Base-by-base conservation (phyloP, 1,140 invertebrate genomes). In the Drosophila biarmipes region DNA sequence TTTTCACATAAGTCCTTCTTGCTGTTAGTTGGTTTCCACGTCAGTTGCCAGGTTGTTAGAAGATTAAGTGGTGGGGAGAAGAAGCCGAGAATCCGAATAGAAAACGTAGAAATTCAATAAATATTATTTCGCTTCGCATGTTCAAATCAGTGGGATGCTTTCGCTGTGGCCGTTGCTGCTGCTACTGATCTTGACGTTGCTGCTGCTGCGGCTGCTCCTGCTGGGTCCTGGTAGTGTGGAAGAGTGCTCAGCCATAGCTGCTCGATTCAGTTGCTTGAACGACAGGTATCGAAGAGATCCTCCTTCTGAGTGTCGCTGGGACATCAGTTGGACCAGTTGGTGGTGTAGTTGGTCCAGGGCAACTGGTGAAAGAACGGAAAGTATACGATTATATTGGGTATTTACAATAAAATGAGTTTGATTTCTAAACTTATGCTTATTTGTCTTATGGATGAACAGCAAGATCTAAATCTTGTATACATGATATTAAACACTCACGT, bases 261-360 rank as follows among this genome's bases (percentile, higher is more conserved):
- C 29, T 35, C 40, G 37, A 15, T 58, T 66, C 53, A 74, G 15
- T 73, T 64, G 24, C 24, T 62, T 27, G 52, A 52, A 40, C 29
- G 40, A 27, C 53, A 58, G 29, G 31, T 12, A 52, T 53, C 29
- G 12, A 56, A 55, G 17, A 52, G 52, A 17, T 74, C 72, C 29
- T 74, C 69, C 34, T 35, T 34, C 6, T 67, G 69, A 46, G 59
- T 46, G 34, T 66, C 52, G n/a, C 48, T 64, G 37, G 43, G 51
- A 48, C 79, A 80, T 91, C 79, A 91, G 55, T 91, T 91, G 43
- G 90, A 91, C 90, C 90, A 91, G 57, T 91, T 91, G 19, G 86
- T 86, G 27, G 90, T 87, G 45, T 86, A 86, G 37, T 82, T 86
- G 42, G 82, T 56, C 90, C 90, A 91, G 34, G 91, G 73, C 81